These are phyloP conservation scores for Erpornis zantholeuca DNA, from an alignment of 2,113 vertebrate genomes.

Conservation along the genomic window DNA sequence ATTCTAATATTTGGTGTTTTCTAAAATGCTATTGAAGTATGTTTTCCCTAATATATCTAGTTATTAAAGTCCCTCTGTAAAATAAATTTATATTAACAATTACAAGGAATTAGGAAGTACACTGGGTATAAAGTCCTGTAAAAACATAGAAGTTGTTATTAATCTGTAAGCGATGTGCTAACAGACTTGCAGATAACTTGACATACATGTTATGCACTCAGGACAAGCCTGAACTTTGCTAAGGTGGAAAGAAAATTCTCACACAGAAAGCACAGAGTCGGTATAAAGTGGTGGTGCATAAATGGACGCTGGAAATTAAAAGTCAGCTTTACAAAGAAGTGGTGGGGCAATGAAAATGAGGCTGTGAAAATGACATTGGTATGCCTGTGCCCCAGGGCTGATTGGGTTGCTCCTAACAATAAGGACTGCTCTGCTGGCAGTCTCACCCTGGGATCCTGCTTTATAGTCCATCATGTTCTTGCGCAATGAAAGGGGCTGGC, in stretches of 20 bases:
- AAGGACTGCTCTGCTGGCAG: background rate
- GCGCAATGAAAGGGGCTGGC: background rate
- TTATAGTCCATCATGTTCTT: background rate
- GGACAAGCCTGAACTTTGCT: background rate
- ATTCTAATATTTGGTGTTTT: background rate
- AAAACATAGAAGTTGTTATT: background rate
- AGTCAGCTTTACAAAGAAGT: background rate
- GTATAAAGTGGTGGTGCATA: background rate
- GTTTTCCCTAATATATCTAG: background rate
- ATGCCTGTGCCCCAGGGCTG: background rate
- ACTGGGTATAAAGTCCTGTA: background rate
- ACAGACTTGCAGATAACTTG: background rate
- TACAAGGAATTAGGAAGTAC: background rate
- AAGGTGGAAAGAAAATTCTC: background rate
- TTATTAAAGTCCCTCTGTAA: background rate
- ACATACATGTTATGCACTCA: background rate
- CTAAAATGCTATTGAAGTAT: background rate
- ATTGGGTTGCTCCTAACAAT: background rate
- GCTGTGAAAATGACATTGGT: background rate
- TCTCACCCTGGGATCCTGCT: background rate
- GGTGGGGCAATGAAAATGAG: background rate
- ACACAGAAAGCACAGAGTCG: rapidly evolving
- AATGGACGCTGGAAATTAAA: background rate
- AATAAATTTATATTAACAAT: background rate
- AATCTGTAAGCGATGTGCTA: background rate